A percentile compares a stretch with the other conserved stretches of the same genome.
Conservation (phyloP, 2,888 invertebrate genomes). For the Nomada lathburiana region DNA sequence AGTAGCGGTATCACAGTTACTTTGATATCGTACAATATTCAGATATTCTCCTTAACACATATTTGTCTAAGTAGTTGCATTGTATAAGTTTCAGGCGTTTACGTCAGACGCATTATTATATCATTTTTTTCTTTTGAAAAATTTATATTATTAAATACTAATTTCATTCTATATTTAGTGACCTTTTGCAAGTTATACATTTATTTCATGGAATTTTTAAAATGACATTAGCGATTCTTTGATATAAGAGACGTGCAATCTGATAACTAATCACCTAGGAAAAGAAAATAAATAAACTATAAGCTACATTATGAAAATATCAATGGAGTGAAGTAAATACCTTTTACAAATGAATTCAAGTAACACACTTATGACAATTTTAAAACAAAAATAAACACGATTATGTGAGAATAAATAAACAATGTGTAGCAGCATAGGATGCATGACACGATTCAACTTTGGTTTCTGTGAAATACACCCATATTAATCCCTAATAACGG, state of each 20-base stretch:
- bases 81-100: constrained; percentile 46
- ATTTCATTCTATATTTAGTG: constrained; percentile 29
- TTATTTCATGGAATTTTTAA: constrained; percentile 21
- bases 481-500: constrained; percentile 71
- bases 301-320: constrained; percentile 56
- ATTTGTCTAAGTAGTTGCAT: constrained; percentile 48
- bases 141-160: constrained; percentile 41
- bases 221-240: constrained; percentile 15
- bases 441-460: constrained; percentile 68
- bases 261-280: constrained; percentile 37
- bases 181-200: constrained; percentile 29
- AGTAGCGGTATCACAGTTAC: constrained; percentile 74
- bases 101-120: constrained; percentile 32
- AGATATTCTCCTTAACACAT: constrained; percentile 52
- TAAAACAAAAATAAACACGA: constrained; percentile 63
- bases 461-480: constrained; percentile 73
- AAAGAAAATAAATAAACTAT: constrained; percentile 69
- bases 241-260: constrained; percentile 36
- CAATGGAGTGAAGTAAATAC: constrained; percentile 29
- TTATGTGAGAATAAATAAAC: constrained; percentile 74
- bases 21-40: constrained; percentile 72
- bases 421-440: constrained; percentile 66
- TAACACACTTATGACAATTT: constrained; percentile 47
- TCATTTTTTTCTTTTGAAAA: constrained; percentile 33
- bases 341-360: constrained; percentile 43